Evolutionary conservation across 2,888 invertebrate genomes (phyloP).

Genomic region (Chironomus tentans): DNA sequence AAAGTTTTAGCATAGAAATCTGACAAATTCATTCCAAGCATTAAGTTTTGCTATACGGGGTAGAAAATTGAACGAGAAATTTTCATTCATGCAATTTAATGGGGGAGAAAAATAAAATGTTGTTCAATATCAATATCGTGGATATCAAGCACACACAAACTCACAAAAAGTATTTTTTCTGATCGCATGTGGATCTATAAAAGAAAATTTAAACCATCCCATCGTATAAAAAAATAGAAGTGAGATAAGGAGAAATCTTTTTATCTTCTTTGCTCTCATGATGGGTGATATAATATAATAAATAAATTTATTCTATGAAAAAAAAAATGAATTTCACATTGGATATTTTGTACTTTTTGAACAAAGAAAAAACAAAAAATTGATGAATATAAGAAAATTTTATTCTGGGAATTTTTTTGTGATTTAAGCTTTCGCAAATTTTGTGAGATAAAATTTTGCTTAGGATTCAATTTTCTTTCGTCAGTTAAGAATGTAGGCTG

Average conservation of each 20-base stretch:
- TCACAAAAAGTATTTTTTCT: not conserved
- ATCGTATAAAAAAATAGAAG: constrained; percentile 31
- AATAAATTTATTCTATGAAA: too few relatives aligned
- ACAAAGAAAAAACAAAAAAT: not conserved
- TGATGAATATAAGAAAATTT: too few relatives aligned
- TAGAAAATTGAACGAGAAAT: too few relatives aligned
- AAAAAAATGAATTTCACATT: not conserved
- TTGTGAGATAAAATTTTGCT: too few relatives aligned
- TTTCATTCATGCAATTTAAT: not conserved
- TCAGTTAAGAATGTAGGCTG: not conserved
- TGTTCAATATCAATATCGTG: not conserved
- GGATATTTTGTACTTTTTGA: not conserved
- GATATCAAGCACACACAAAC: not conserved
- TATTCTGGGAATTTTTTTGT: too few relatives aligned
- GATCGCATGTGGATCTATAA: constrained; percentile 29
- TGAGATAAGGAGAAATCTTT: not conserved
- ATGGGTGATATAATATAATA: not conserved
- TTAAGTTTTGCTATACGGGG: too few relatives aligned
- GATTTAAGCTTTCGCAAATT: too few relatives aligned
- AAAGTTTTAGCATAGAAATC: too few relatives aligned
- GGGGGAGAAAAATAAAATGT: not conserved
- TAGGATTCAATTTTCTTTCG: too few relatives aligned
- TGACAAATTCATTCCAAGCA: too few relatives aligned
- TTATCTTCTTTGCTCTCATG: not conserved
- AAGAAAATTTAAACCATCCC: constrained; percentile 36